Conservation (phyloP, 2,113 vertebrate species). For the Dinomys branickii region DNA sequence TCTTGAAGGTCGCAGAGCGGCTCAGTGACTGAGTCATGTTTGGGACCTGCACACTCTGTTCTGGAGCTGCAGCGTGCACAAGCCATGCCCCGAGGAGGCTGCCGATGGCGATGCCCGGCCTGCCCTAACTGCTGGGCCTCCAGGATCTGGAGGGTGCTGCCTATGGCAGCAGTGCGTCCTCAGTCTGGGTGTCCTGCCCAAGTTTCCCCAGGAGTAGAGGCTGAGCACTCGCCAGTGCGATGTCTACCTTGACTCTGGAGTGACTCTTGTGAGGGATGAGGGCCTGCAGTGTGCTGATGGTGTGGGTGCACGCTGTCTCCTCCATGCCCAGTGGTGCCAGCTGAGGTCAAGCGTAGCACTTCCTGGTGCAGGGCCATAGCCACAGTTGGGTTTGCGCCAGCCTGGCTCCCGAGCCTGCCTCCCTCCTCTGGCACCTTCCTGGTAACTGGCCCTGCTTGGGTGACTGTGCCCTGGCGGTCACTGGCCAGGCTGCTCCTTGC, state of each 20-base stretch:
- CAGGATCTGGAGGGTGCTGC: no score
- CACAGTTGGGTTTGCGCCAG: background rate
- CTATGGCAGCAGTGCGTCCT: background rate
- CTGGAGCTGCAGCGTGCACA: fast-evolving
- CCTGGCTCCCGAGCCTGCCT: no score
- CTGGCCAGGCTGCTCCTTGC: background rate
- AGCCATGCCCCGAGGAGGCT: background rate
- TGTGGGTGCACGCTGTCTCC: background rate
- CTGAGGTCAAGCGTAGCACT: no score
- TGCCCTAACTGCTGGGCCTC: background rate
- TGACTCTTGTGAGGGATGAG: background rate
- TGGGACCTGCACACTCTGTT: no score
- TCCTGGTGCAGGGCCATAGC: no score
- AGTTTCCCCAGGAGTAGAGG: background rate
- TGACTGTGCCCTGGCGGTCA: background rate
- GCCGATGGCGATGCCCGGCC: background rate
- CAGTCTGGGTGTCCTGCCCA: background rate
- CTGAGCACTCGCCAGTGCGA: fast-evolving
- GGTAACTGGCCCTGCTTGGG: background rate
- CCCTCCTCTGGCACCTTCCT: background rate
- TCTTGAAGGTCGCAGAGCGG: no score
- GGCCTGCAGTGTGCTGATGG: background rate
- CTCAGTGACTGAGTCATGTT: no score
- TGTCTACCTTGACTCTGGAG: background rate
- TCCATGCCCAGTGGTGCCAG: no score